Evolutionary conservation across 2,797 vertebrate genomes (phyloP).

Genomic region (Erpetoichthys calabaricus): DNA sequence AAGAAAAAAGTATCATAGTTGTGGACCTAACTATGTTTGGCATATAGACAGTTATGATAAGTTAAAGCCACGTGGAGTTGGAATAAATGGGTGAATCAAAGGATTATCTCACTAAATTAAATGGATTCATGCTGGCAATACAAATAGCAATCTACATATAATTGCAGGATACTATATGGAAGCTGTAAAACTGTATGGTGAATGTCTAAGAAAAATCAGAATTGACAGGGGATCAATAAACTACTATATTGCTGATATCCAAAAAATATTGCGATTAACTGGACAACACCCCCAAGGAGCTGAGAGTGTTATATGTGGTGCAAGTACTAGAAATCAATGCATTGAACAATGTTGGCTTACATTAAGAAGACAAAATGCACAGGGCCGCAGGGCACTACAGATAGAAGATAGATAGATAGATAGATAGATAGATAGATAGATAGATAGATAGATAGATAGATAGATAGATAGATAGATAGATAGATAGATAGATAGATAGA

Average conservation of each 20-base stretch:
- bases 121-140: slow-evolving; percentile 13
- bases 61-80: slow-evolving; percentile 1
- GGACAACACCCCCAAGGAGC: slow-evolving; percentile 6
- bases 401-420: too few relatives aligned
- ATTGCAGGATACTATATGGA: slow-evolving; percentile 12
- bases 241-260: slow-evolving; percentile 11
- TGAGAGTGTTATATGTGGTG: slow-evolving; percentile 15
- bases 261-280: slow-evolving; percentile 5
- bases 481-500: too few relatives aligned
- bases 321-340: slow-evolving; percentile 19
- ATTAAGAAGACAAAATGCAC: slow-evolving; percentile 14
- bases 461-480: too few relatives aligned
- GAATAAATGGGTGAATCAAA: slow-evolving; percentile 13
- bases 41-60: slow-evolving; percentile 12
- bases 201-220: slow-evolving; percentile 2
- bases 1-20: slow-evolving; percentile 6
- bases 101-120: slow-evolving; percentile 14
- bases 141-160: slow-evolving; percentile 12
- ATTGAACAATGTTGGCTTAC: slow-evolving; percentile 19
- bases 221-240: slow-evolving; percentile 11
- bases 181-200: slow-evolving; percentile 4
- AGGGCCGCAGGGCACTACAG: too few relatives aligned
- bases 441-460: too few relatives aligned
- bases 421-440: too few relatives aligned
- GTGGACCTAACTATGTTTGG: slow-evolving; percentile 13